These are phyloP conservation scores for Polyommatus iphigenia DNA, from an alignment of 2,888 invertebrate genomes.

Conservation along the genomic window DNA sequence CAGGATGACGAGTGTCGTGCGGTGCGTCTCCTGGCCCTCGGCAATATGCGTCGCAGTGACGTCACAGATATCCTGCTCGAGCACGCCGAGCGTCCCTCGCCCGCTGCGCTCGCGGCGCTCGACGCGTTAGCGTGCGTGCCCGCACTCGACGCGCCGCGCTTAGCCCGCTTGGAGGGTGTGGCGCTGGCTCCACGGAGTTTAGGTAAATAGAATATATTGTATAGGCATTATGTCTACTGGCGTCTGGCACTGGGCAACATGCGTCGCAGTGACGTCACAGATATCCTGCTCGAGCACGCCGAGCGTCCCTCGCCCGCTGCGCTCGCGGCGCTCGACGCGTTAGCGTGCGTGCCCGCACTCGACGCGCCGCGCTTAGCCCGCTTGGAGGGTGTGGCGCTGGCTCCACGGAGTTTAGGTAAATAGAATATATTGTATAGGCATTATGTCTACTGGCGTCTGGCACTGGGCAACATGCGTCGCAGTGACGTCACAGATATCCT, in stretches of 20 bases:
- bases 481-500: slow-evolving; percentile 49
- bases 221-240: too few relatives aligned
- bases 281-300: slow-evolving; percentile 50
- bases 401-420: slow-evolving; percentile 32
- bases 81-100: slow-evolving; percentile 45
- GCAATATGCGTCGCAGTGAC: slow-evolving; percentile 54
- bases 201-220: neutral
- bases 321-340: slow-evolving; percentile 47
- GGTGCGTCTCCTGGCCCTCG: slow-evolving; percentile 52
- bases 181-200: slow-evolving; percentile 35
- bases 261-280: slow-evolving; percentile 50
- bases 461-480: slow-evolving; percentile 58
- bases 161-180: slow-evolving; percentile 35
- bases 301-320: slow-evolving; percentile 41
- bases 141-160: slow-evolving; percentile 36
- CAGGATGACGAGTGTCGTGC: slow-evolving; percentile 50
- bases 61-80: slow-evolving; percentile 48
- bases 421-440: too few relatives aligned
- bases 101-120: slow-evolving; percentile 45
- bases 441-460: too few relatives aligned
- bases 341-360: slow-evolving; percentile 39
- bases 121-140: slow-evolving; percentile 44
- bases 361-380: slow-evolving; percentile 36
- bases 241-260: slow-evolving; percentile 58
- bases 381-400: slow-evolving; percentile 35